phyloP scores from a whole-genome alignment of 2,113 vertebrate genomes.

The Apeltes quadracus region DNA sequence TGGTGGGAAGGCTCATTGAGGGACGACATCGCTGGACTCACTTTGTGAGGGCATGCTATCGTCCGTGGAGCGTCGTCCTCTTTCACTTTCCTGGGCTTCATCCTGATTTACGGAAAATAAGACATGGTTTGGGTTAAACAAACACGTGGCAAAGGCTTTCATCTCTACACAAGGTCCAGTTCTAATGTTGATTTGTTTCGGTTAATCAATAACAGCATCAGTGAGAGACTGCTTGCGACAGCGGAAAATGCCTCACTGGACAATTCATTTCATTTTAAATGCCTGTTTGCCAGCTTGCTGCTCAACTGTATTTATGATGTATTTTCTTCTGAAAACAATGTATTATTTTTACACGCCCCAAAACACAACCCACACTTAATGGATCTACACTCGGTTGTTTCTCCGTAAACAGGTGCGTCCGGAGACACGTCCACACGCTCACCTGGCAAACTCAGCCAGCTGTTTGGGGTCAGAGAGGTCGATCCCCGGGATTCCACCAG shows the following conservation, averaged over 20 bases:
- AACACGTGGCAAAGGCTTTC: not conserved
- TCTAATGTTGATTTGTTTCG: conserved; percentile 1
- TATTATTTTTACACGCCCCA: too few species aligned
- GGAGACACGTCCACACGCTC: conserved; percentile 63
- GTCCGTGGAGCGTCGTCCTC: conserved; percentile 98
- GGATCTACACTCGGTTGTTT: too few species aligned
- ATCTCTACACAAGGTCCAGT: not conserved
- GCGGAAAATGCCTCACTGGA: not conserved
- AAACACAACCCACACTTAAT: too few species aligned
- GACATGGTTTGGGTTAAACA: not conserved
- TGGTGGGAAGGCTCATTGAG: not conserved
- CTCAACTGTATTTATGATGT: too few species aligned
- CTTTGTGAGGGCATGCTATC: conserved; percentile 99
- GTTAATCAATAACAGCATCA: conserved; percentile 20
- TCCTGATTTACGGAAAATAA: conserved; percentile 79
- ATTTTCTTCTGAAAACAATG: too few species aligned
- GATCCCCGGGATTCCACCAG: conserved; percentile 97
- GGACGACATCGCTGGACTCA: conserved; percentile 74
- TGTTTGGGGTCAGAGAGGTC: conserved; percentile 99
- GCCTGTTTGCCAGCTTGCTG: too few species aligned
- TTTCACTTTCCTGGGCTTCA: conserved; percentile 99
- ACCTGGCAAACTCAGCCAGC: conserved; percentile 99
- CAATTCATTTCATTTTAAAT: not conserved
- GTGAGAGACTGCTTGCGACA: not conserved
- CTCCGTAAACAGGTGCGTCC: too few species aligned